Percentiles rank a stretch among this genome's conserved stretches.
Conservation (phyloP, 1,140 invertebrate species). For the Cydia strobilella region DNA sequence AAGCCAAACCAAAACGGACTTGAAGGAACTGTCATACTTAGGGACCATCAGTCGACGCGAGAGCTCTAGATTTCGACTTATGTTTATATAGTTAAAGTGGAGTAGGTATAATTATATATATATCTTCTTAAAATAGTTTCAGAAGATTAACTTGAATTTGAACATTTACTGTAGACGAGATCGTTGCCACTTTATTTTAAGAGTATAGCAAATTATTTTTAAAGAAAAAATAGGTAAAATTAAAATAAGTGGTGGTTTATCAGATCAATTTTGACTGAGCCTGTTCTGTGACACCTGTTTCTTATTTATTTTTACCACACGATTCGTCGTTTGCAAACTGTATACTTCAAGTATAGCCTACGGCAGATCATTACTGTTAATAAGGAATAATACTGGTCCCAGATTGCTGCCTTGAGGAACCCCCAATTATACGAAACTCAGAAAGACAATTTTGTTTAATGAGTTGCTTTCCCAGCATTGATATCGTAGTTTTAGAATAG, state of each 20-base stretch:
- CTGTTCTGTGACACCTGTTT: not conserved
- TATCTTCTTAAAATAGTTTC: no score
- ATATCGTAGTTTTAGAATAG: not conserved
- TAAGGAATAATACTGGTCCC: slow-evolving; percentile 2
- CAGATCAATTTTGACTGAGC: not conserved
- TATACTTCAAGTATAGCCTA: not conserved
- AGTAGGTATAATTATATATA: no score
- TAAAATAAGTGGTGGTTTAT: not conserved
- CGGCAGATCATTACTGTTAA: slow-evolving; percentile 4
- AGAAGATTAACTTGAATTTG: no score
- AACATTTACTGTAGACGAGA: no score
- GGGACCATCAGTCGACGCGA: no score
- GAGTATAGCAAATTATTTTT: not conserved
- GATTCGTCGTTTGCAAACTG: not conserved
- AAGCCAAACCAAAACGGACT: no score
- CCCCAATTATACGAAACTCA: not conserved
- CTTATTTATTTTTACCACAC: not conserved
- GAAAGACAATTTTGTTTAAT: not conserved
- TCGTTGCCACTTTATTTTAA: not conserved
- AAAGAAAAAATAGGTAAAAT: not conserved
- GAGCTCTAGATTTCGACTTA: no score
- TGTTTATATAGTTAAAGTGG: no score
- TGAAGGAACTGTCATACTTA: no score
- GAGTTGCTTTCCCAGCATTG: not conserved
- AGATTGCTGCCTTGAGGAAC: not conserved